Conservation (phyloP, 2,113 vertebrate genomes). For the Eptatretus burgeri region DNA sequence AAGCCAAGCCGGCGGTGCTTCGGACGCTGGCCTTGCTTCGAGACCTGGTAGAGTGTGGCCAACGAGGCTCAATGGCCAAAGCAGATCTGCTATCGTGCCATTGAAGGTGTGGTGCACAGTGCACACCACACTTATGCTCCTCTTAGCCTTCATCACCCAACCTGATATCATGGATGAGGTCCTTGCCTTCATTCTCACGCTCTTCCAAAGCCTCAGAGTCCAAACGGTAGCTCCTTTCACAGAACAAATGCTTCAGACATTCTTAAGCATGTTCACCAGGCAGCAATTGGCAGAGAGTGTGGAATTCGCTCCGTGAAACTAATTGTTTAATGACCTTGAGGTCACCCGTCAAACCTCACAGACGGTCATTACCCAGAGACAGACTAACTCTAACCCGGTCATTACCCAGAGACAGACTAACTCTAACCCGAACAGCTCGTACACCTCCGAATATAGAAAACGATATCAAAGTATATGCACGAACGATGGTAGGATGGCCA, state of each 20-base stretch:
- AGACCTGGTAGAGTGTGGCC: constrained; percentile 68
- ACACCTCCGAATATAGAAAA: too few relatives aligned
- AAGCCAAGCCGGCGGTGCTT: constrained; percentile 49
- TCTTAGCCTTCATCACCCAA: constrained; percentile 81
- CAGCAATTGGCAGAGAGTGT: too few relatives aligned
- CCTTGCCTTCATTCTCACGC: constrained; percentile 83
- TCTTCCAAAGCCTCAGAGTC: constrained; percentile 73
- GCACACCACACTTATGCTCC: constrained; percentile 80
- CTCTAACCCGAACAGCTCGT: too few relatives aligned
- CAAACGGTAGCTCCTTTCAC: constrained; percentile 96
- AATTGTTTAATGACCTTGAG: too few relatives aligned
- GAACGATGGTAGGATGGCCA: too few relatives aligned
- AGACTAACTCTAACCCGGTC: too few relatives aligned
- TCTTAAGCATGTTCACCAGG: constrained; percentile 98
- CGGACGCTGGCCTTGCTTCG: constrained; percentile 61
- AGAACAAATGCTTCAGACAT: constrained; percentile 86
- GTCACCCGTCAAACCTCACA: too few relatives aligned
- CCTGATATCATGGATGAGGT: constrained; percentile 89
- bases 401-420: too few relatives aligned
- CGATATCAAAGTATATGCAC: too few relatives aligned
- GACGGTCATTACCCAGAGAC: too few relatives aligned
- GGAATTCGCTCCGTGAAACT: too few relatives aligned
- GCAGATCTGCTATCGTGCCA: constrained; percentile 87
- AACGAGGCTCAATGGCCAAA: constrained; percentile 83
- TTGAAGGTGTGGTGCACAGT: constrained; percentile 84